Evolutionary conservation across 1,140 invertebrate genomes (phyloP).

Genomic region (Chionoecetes opilio): DNA sequence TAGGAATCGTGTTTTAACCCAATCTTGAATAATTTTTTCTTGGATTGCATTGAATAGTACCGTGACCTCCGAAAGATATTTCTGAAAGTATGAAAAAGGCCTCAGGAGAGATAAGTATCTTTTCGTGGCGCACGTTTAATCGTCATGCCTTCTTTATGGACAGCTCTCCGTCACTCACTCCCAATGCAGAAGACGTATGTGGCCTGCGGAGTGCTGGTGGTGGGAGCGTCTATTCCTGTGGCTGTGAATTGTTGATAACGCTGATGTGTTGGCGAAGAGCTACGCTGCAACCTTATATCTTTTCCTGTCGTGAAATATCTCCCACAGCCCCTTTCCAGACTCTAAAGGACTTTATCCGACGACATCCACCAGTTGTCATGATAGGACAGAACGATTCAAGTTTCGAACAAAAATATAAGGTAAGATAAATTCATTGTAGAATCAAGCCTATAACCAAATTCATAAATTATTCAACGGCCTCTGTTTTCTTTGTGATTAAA

Average conservation of each 20-base stretch:
- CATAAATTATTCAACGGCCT: too few relatives aligned
- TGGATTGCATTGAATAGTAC: too few relatives aligned
- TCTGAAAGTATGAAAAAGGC: too few relatives aligned
- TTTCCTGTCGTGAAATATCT: background rate
- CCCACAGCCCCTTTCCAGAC: conserved; percentile 40
- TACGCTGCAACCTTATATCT: background rate
- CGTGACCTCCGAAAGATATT: too few relatives aligned
- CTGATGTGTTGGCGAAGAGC: background rate
- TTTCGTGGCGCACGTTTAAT: too few relatives aligned
- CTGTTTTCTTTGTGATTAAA: too few relatives aligned
- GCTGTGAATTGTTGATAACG: background rate
- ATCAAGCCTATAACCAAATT: too few relatives aligned
- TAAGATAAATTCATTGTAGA: background rate
- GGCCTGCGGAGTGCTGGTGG: background rate
- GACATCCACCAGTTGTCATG: background rate
- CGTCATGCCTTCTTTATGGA: too few relatives aligned
- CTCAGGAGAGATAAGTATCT: too few relatives aligned
- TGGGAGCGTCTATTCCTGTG: background rate
- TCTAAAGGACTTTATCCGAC: background rate
- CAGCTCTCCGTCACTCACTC: background rate
- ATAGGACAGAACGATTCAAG: background rate
- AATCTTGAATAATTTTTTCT: too few relatives aligned
- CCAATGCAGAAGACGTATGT: background rate
- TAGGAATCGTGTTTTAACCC: too few relatives aligned
- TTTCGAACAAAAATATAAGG: background rate